These are phyloP conservation scores for Kuschelorhynchus macadamiae DNA, from an alignment of 2,888 invertebrate species.

Conservation along the genomic window DNA sequence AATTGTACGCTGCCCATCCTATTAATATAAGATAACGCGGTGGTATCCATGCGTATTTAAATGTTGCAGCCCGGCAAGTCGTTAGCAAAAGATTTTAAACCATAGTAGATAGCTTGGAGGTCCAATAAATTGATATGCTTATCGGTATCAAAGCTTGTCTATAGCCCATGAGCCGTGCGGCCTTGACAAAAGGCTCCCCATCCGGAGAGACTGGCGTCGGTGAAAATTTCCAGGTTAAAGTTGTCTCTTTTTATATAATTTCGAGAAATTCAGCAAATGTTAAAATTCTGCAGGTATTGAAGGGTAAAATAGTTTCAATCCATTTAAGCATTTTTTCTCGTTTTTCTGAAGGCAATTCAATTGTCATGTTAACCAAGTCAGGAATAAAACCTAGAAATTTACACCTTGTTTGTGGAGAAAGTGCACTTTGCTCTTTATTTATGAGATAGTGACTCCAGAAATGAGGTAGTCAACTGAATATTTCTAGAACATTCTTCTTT, in stretches of 20 bases:
- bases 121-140: constrained; percentile 56
- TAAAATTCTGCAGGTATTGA: too few species aligned
- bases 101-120: background rate
- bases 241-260: too few species aligned
- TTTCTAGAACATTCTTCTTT: background rate
- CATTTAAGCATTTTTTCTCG: background rate
- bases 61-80: too few species aligned
- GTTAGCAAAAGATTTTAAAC: too few species aligned
- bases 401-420: constrained; percentile 29
- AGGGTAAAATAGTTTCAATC: too few species aligned
- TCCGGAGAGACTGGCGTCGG: constrained; percentile 1
- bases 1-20: too few species aligned
- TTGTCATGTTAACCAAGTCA: constrained; percentile 28
- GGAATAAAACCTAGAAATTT: constrained; percentile 50
- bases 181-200: constrained; percentile 51
- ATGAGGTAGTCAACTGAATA: too few species aligned
- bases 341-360: constrained; percentile 20
- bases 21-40: too few species aligned
- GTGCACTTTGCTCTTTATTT: constrained; percentile 44
- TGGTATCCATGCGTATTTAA: too few species aligned
- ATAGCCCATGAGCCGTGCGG: constrained; percentile 42
- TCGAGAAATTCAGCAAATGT: too few species aligned
- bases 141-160: constrained; percentile 42
- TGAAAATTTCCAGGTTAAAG: too few species aligned
- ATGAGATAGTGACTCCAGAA: constrained; percentile 31